These are phyloP conservation scores for Indicator indicator DNA, from an alignment of 2,113 vertebrate species.

Conservation along the genomic window DNA sequence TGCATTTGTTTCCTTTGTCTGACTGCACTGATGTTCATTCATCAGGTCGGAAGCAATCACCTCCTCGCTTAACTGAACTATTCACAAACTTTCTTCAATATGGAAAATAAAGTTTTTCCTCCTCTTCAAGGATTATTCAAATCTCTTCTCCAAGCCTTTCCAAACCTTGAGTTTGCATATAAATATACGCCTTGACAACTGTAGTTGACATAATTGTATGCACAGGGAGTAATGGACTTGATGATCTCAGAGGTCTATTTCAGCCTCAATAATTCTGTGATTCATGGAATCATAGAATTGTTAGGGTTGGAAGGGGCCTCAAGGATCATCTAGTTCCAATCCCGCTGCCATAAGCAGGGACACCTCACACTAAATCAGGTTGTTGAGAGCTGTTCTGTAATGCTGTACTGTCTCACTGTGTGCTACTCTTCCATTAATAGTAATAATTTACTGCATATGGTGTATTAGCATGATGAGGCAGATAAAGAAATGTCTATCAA, in stretches of 20 bases:
- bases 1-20: not conserved
- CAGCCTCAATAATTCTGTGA: too few species aligned
- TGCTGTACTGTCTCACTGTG: not conserved
- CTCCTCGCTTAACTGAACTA: not conserved
- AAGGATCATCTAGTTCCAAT: too few species aligned
- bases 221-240: not conserved
- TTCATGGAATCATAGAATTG: too few species aligned
- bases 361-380: too few species aligned
- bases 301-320: too few species aligned
- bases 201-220: not conserved
- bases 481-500: not conserved
- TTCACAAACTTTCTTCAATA: not conserved
- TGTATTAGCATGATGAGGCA: not conserved
- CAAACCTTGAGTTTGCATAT: not conserved
- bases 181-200: not conserved
- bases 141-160: not conserved
- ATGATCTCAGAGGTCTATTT: too few species aligned
- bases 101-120: not conserved
- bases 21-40: not conserved
- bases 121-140: not conserved
- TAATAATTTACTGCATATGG: not conserved
- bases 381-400: not conserved
- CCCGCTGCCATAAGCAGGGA: too few species aligned
- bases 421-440: not conserved
- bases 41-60: not conserved